Evolutionary conservation across 2,888 invertebrate species (phyloP).

Genomic region (Eristalis arbustorum): DNA sequence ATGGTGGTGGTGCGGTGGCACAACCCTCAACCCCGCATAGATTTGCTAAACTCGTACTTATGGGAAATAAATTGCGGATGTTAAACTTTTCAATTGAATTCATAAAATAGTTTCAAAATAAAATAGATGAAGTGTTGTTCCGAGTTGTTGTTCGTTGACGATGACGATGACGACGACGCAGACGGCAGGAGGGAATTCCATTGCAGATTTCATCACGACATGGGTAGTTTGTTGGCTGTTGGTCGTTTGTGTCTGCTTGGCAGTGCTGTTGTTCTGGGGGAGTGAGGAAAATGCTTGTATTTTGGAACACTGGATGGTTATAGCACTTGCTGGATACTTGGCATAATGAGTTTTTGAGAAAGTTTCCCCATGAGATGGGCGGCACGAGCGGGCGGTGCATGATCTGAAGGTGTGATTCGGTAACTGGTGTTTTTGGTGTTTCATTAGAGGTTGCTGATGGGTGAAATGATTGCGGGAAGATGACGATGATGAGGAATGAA

Average conservation of each 20-base stretch:
- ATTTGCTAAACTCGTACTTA: slow-evolving; percentile 66
- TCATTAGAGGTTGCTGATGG: neutral
- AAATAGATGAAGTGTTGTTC: slow-evolving; percentile 68
- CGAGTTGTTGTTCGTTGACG: slow-evolving; percentile 54
- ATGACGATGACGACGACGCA: neutral
- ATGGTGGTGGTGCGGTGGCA: too few species aligned
- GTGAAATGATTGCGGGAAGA: neutral
- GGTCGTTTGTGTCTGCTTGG: neutral
- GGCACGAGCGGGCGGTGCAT: neutral
- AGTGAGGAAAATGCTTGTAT: neutral
- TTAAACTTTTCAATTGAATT: slow-evolving; percentile 71
- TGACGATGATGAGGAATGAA: neutral
- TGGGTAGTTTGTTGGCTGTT: slow-evolving; percentile 7
- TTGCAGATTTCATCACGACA: slow-evolving; percentile 36
- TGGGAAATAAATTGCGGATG: slow-evolving; percentile 70
- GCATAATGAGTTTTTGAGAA: slow-evolving; percentile 38
- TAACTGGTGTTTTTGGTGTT: slow-evolving; percentile 20
- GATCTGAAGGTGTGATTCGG: slow-evolving; percentile 24
- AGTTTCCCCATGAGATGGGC: slow-evolving; percentile 12
- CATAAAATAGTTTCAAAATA: slow-evolving; percentile 69
- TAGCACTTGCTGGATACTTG: neutral
- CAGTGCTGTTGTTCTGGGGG: neutral
- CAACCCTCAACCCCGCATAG: slow-evolving; percentile 18
- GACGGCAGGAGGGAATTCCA: slow-evolving; percentile 35
- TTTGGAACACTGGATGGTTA: neutral